These are phyloP conservation scores for Alentia gelatinosa DNA, from an alignment of 2,888 invertebrate species.

Conservation along the genomic window DNA sequence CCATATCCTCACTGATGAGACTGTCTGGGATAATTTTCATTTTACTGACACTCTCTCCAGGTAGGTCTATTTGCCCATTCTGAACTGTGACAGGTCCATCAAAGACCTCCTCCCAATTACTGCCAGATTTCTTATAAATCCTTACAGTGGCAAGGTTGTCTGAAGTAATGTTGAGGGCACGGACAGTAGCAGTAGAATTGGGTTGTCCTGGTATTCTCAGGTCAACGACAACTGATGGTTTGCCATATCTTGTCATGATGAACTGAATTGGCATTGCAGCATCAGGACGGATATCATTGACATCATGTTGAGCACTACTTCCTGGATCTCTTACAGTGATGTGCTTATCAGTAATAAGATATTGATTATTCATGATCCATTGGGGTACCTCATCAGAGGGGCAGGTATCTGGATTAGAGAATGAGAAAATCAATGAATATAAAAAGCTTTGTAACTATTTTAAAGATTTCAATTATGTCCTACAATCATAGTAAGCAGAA, in stretches of 20 bases:
- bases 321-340: not conserved
- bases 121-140: not conserved
- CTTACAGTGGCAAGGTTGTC: not conserved
- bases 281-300: not conserved
- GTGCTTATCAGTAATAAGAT: not conserved
- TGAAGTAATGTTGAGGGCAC: not conserved
- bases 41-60: not conserved
- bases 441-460: too few species aligned
- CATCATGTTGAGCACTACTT: not conserved
- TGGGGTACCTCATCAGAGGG: not conserved
- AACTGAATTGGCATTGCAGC: not conserved
- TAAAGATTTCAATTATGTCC: too few species aligned
- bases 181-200: not conserved
- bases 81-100: not conserved
- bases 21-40: not conserved
- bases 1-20: not conserved
- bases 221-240: not conserved
- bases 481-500: too few species aligned
- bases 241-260: not conserved
- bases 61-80: not conserved
- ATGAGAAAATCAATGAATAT: not conserved
- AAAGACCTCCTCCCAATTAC: not conserved
- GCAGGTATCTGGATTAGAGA: not conserved
- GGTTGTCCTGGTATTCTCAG: not conserved
- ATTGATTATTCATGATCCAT: not conserved